These are phyloP conservation scores for Zaprionus inermis DNA, from an alignment of 1,140 invertebrate species.

Conservation along the genomic window DNA sequence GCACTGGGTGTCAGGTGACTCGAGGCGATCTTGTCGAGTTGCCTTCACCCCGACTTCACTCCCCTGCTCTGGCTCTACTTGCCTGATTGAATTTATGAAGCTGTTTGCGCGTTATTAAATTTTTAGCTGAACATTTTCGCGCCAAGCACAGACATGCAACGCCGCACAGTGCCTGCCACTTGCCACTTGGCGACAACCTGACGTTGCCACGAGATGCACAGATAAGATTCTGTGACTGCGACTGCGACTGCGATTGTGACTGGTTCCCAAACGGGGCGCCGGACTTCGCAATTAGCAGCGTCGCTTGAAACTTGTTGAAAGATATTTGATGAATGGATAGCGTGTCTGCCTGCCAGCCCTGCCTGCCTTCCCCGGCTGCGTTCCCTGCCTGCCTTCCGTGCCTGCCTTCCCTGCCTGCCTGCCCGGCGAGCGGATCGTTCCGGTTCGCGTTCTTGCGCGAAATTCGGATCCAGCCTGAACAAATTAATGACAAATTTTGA, in stretches of 20 bases:
- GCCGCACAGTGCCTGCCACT: conserved; percentile 19
- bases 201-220: conserved; percentile 74
- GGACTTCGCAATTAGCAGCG: conserved; percentile 66
- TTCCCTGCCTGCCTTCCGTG: neutral
- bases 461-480: neutral
- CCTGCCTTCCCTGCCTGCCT: neutral
- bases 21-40: conserved; percentile 40
- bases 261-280: conserved; percentile 65
- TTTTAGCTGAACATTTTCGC: conserved; percentile 74
- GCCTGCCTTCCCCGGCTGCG: neutral
- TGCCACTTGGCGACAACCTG: conserved; percentile 67
- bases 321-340: conserved; percentile 78
- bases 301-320: conserved; percentile 78
- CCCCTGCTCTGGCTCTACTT: neutral
- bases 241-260: conserved; percentile 33
- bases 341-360: conserved; percentile 27
- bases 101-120: conserved; percentile 81
- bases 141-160: conserved; percentile 56
- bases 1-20: conserved; percentile 64
- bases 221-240: conserved; percentile 76
- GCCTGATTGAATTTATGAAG: conserved; percentile 70
- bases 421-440: too few species aligned
- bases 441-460: neutral
- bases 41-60: neutral
- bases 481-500: conserved; percentile 8